Conservation (phyloP, 2,797 vertebrate genomes). For the Enteromius paludinosus region DNA sequence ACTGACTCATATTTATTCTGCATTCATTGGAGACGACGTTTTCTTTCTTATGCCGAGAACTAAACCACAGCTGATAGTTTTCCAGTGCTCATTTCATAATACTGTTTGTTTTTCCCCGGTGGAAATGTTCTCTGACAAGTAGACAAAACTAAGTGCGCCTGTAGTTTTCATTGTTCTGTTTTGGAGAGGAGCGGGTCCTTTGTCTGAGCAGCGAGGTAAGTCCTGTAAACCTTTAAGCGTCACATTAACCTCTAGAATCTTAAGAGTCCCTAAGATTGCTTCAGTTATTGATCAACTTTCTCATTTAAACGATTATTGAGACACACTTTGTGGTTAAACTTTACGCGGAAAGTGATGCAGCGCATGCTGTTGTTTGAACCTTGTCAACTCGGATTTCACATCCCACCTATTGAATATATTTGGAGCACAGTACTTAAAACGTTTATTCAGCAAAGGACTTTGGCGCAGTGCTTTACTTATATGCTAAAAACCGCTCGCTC, state of each 20-base stretch:
- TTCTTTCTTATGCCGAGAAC: not conserved
- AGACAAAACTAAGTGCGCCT: conserved; percentile 44
- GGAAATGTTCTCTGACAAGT: conserved; percentile 50
- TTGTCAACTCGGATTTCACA: not conserved
- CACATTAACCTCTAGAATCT: conserved; percentile 7
- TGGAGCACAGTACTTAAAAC: not conserved
- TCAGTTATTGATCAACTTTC: conserved; percentile 1
- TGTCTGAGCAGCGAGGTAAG: conserved; percentile 68
- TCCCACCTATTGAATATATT: not conserved
- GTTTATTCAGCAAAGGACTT: not conserved
- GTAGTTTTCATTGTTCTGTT: conserved; percentile 64
- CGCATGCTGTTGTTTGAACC: conserved; percentile 25
- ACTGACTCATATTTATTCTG: conserved; percentile 3
- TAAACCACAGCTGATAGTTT: conserved; percentile 10
- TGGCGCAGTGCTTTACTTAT: not conserved
- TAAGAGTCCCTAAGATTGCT: not conserved
- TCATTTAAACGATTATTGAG: conserved; percentile 51
- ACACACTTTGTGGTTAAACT: conserved; percentile 61
- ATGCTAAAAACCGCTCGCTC: not conserved
- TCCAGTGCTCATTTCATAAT: not conserved
- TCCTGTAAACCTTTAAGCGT: not conserved
- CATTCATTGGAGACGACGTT: not conserved
- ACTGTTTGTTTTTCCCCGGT: not conserved
- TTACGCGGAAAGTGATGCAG: conserved; percentile 59
- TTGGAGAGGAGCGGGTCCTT: conserved; percentile 64